Conservation (phyloP, 35 echinoderm and acorn worm species). For the Nesometra sesokonis region DNA sequence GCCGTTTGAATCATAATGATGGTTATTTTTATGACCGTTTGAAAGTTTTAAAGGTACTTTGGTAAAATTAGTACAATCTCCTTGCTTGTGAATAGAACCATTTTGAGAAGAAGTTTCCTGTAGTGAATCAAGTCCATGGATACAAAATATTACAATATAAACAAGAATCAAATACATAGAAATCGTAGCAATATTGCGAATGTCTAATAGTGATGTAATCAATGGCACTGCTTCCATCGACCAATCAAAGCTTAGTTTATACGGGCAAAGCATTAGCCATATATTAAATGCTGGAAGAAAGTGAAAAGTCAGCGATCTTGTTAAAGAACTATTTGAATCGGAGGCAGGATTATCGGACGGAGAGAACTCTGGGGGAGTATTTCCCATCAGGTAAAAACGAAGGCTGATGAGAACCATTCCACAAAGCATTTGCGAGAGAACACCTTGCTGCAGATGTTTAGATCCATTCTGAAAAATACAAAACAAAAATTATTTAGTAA, state of each 20-base stretch:
- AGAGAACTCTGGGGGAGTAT: slow-evolving; percentile 58
- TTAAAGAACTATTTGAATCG: slow-evolving; percentile 44
- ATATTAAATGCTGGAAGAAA: slow-evolving; percentile 75
- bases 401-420: slow-evolving; percentile 35
- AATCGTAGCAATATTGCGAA: slow-evolving; percentile 40
- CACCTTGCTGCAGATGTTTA: slow-evolving; percentile 19
- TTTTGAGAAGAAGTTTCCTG: not conserved
- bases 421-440: slow-evolving; percentile 28
- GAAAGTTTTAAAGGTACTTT: not conserved
- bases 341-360: slow-evolving; percentile 92
- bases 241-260: slow-evolving; percentile 96
- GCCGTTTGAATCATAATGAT: not conserved
- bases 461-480: slow-evolving; percentile 33
- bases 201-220: slow-evolving; percentile 44
- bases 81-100: not conserved
- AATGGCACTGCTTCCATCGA: slow-evolving; percentile 88
- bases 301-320: slow-evolving; percentile 79
- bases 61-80: not conserved
- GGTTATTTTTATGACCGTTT: not conserved
- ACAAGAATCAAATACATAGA: not conserved
- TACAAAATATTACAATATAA: not conserved
- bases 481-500: slow-evolving; percentile 1
- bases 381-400: slow-evolving; percentile 65
- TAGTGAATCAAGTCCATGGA: not conserved
- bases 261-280: slow-evolving; percentile 73